phyloP scores from a whole-genome alignment of 2,113 vertebrate genomes.

The Apistogramma diplotaenia region DNA sequence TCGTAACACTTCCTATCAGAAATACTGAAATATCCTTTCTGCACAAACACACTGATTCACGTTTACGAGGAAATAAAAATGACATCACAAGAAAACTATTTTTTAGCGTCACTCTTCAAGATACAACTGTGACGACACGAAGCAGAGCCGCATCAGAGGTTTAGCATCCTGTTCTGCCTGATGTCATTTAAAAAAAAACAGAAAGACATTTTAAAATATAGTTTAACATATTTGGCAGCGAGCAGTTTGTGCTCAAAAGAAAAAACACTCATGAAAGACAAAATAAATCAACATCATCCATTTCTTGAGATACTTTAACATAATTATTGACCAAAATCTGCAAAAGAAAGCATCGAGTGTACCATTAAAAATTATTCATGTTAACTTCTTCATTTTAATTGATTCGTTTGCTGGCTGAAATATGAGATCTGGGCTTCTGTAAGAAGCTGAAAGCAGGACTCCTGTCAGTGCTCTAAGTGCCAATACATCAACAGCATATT shows the following conservation, averaged over 20 bases:
- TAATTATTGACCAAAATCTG: not conserved
- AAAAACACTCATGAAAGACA: not conserved
- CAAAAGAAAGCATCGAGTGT: not conserved
- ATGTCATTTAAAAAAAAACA: no score
- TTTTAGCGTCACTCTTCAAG: not conserved
- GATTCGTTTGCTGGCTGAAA: not conserved
- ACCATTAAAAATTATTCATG: not conserved
- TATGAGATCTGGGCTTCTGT: not conserved
- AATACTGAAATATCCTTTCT: not conserved
- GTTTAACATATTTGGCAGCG: not conserved
- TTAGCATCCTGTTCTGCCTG: not conserved
- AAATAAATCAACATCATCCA: not conserved
- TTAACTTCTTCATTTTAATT: not conserved
- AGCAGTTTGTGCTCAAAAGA: not conserved
- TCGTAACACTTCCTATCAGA: no score
- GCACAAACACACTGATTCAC: not conserved
- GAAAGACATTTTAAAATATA: no score
- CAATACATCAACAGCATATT: slow-evolving; percentile 16
- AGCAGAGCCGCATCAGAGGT: not conserved
- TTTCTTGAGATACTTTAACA: not conserved
- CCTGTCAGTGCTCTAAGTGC: slow-evolving; percentile 19
- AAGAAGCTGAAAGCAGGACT: not conserved
- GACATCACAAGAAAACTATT: not conserved
- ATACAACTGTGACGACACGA: not conserved
- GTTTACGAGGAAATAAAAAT: not conserved